Conservation (phyloP, 2,113 vertebrate genomes). For the Amazona vittata region DNA sequence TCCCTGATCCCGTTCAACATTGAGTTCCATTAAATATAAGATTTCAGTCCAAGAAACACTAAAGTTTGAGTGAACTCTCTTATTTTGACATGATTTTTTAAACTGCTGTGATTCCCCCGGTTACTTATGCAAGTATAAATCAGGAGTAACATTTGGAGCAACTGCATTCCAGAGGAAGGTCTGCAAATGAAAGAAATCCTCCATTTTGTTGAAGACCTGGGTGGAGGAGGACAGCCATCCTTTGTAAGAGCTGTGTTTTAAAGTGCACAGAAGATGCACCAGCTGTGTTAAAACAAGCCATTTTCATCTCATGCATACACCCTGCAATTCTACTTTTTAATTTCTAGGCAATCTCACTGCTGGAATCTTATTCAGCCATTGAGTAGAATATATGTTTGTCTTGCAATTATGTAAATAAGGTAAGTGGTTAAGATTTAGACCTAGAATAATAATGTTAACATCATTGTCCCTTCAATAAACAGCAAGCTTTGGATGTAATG, state of each 20-base stretch:
- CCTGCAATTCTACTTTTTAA: conserved; percentile 59
- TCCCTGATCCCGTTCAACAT: background rate
- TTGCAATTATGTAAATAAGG: conserved; percentile 63
- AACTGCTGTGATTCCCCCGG: background rate
- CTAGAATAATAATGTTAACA: conserved; percentile 52
- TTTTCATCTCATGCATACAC: conserved; percentile 7
- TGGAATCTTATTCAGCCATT: conserved; percentile 57
- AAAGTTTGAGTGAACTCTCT: background rate
- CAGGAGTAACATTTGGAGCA: background rate
- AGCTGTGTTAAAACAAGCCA: conserved; percentile 48
- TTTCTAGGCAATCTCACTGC: conserved; percentile 52
- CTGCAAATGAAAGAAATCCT: background rate
- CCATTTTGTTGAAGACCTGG: background rate
- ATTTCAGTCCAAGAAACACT: background rate
- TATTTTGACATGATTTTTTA: background rate
- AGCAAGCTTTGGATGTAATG: background rate
- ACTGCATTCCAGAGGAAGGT: background rate
- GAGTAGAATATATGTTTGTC: conserved; percentile 62
- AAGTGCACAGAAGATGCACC: conserved; percentile 1
- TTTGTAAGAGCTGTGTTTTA: background rate
- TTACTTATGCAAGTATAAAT: background rate
- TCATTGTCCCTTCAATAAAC: conserved; percentile 33
- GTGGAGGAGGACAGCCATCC: background rate
- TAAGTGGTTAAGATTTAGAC: conserved; percentile 64
- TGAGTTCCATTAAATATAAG: background rate